Evolutionary conservation across 2,113 vertebrate species (phyloP).

Genomic region (Steatornis caripensis): DNA sequence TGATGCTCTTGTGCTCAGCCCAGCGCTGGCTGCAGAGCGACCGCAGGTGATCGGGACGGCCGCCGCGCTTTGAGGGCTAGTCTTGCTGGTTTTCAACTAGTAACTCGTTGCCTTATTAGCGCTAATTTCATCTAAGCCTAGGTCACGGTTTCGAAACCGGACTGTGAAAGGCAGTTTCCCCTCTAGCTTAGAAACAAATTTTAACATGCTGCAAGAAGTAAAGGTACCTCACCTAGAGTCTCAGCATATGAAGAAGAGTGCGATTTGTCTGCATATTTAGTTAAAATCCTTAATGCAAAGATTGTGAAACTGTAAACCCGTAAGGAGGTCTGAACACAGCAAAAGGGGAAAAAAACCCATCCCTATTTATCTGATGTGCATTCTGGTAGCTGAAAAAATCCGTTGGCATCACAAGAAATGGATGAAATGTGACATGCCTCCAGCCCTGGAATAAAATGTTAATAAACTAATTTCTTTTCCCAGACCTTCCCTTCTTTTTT

Average conservation of each 20-base stretch:
- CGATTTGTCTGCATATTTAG: not conserved
- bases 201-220: not conserved
- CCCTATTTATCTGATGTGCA: not conserved
- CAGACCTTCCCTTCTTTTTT: not conserved
- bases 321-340: not conserved
- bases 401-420: not conserved
- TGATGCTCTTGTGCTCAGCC: not conserved
- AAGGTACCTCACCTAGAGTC: not conserved
- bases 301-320: not conserved
- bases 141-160: not conserved
- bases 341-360: not conserved
- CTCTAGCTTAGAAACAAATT: not conserved
- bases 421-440: not conserved
- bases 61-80: rapidly evolving
- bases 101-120: not conserved
- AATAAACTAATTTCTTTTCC: not conserved
- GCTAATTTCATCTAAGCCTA: not conserved
- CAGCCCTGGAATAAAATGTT: not conserved
- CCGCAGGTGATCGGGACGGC: rapidly evolving
- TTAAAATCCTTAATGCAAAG: not conserved
- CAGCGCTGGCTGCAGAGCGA: not conserved
- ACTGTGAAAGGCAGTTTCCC: not conserved
- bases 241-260: rapidly evolving
- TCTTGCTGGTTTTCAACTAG: not conserved
- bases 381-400: not conserved